phyloP scores from a whole-genome alignment of 2,888 invertebrate genomes.

The Acronicta aceris region DNA sequence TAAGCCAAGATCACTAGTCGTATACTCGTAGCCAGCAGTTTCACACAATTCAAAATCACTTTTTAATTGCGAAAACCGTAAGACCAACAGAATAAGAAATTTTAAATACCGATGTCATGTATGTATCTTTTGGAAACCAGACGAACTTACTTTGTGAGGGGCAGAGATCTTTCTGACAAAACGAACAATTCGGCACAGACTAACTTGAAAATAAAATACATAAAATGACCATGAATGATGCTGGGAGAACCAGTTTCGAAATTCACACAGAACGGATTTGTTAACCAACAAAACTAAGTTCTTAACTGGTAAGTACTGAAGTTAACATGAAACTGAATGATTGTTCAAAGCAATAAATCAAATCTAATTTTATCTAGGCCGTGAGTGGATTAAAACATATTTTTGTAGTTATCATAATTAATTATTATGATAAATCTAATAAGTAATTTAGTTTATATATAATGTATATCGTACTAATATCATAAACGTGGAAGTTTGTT shows the following conservation, averaged over 20 bases:
- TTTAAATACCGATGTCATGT: too few species aligned
- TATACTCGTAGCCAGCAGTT: not conserved
- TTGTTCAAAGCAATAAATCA: conserved; percentile 6
- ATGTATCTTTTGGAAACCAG: not conserved
- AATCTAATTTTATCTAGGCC: conserved; percentile 29
- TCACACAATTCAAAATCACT: not conserved
- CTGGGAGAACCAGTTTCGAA: conserved; percentile 29
- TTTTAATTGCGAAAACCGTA: too few species aligned
- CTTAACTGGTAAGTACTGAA: conserved; percentile 1
- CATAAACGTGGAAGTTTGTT: too few species aligned
- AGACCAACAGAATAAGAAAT: too few species aligned
- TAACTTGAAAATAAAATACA: not conserved
- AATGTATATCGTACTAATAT: too few species aligned
- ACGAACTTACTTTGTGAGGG: not conserved
- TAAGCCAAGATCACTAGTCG: not conserved
- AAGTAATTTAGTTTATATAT: too few species aligned
- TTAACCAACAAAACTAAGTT: too few species aligned
- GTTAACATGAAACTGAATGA: conserved; percentile 26
- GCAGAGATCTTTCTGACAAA: not conserved
- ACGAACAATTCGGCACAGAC: not conserved
- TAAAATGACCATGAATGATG: conserved; percentile 10
- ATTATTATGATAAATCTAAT: conserved; percentile 11
- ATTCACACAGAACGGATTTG: not conserved
- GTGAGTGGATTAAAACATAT: conserved; percentile 27
- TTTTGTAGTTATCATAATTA: conserved; percentile 42